Base-by-base conservation (phyloP, 2,113 vertebrate species). In the Circaetus cinerascens region DNA sequence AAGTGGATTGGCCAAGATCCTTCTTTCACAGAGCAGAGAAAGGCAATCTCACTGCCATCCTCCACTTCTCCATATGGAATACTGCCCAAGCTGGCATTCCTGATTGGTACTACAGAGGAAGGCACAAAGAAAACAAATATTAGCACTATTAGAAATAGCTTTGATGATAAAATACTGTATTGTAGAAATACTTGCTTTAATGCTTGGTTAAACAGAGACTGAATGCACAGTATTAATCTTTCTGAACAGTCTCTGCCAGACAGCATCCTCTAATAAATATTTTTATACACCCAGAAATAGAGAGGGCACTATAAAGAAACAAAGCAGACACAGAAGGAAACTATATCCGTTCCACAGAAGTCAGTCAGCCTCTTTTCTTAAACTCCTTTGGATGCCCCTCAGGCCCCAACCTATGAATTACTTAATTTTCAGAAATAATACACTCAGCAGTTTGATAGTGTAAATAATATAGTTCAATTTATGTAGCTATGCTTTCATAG, bases 1-100 rank as follows among this genome's bases (percentile, higher is more conserved):
- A 98, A 98, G 43, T 40, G 60, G 59, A 98, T 96, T 72, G 97
- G 97, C 94, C 87, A 97, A 80, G 97, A 97, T 53, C 97, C 97
- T 63, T 93, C 96, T 10, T 36, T 12, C 62, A 97, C 96, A 51
- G 91, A 46, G 90, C 97, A 98, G n/a, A 94, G 64, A 73, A 98
- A 95, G 77, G 26, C 0, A 51, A 74, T 75, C 2, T 86, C 87
- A 25, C 79, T 78, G 69, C 97, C 97, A n/a, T 94, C 92, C 81
- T 98, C 96, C 40, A 97, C 95, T 80, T 94, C 74, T 78, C 88
- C 94, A 16, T 81, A 23, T 0, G 90, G 95, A 79, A 51, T 0
- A 13, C 85, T 96, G 93, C 59, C 76, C 43, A 97, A 43, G 63
- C 55, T 98, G 90, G 92, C 81, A 36, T 59, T 73, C 45, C 4